Conservation (phyloP, 2,888 invertebrate species). For the Nephrocerus scutellatus region DNA sequence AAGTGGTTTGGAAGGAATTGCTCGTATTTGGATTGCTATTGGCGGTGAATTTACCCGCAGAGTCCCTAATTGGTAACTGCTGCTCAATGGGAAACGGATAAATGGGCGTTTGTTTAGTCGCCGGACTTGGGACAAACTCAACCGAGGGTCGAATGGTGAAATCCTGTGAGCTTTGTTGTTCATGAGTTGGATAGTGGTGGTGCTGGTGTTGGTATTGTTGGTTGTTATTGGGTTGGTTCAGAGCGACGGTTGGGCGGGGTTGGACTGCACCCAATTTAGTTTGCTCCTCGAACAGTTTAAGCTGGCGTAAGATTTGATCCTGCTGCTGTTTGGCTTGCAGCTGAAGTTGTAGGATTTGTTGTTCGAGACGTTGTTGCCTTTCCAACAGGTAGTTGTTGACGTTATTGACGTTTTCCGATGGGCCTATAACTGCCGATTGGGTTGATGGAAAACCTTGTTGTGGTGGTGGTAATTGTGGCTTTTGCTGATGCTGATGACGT, state of each 20-base stretch:
- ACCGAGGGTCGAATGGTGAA: slow-evolving; percentile 45
- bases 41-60: slow-evolving; percentile 48
- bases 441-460: slow-evolving; percentile 10
- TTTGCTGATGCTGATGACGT: slow-evolving; percentile 8
- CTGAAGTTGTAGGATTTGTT: slow-evolving; percentile 61
- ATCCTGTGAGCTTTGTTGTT: slow-evolving; percentile 17
- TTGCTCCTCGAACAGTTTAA: slow-evolving; percentile 56
- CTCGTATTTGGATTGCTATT: slow-evolving; percentile 20
- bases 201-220: slow-evolving; percentile 3
- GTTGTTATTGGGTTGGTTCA: slow-evolving; percentile 24
- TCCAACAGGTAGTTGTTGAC: slow-evolving; percentile 40
- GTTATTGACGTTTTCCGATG: slow-evolving; percentile 7
- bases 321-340: slow-evolving; percentile 64
- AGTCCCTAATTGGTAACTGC: slow-evolving; percentile 54
- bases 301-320: slow-evolving; percentile 59
- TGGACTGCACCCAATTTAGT: slow-evolving; percentile 29
- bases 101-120: slow-evolving; percentile 26
- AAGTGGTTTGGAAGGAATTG: slow-evolving; percentile 27
- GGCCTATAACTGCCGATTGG: slow-evolving; percentile 11
- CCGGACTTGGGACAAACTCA: slow-evolving; percentile 45
- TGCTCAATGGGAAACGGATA: slow-evolving; percentile 47
- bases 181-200: not conserved
- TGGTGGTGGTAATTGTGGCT: slow-evolving; percentile 2
- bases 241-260: slow-evolving; percentile 12
- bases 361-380: slow-evolving; percentile 62